Percentiles rank a stretch among this genome's conserved stretches.
phyloP scores from a whole-genome alignment of 2,888 invertebrate genomes.

The Thelaira solivaga region DNA sequence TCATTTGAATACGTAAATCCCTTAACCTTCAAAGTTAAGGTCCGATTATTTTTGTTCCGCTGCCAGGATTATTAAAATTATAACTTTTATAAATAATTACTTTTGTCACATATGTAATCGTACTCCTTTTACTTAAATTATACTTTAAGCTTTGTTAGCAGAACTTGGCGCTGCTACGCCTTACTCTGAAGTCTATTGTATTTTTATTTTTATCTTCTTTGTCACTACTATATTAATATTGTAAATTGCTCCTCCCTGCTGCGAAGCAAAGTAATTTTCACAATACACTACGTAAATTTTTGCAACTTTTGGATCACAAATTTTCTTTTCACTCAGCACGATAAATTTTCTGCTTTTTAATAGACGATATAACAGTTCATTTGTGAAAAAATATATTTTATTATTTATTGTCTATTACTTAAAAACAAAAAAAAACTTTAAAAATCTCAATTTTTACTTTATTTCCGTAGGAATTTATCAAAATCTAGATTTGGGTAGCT shows the following conservation, averaged over 20 bases:
- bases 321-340: background rate
- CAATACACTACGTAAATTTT: slow-evolving; percentile 42
- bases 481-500: slow-evolving; percentile 26
- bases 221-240: slow-evolving; percentile 29
- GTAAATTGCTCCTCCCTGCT: slow-evolving; percentile 38
- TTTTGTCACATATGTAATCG: background rate
- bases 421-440: background rate
- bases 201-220: slow-evolving; percentile 34
- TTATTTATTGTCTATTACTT: background rate
- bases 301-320: slow-evolving; percentile 14
- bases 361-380: background rate
- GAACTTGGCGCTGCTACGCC: slow-evolving; percentile 31
- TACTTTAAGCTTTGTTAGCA: background rate
- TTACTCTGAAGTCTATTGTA: slow-evolving; percentile 5
- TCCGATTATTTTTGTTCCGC: background rate
- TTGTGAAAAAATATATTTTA: too few species aligned
- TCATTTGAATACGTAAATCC: slow-evolving; percentile 7
- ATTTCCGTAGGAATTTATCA: slow-evolving; percentile 50
- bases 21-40: slow-evolving; percentile 38
- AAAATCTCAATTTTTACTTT: slow-evolving; percentile 32
- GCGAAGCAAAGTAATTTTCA: slow-evolving; percentile 9
- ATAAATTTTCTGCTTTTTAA: background rate
- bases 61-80: background rate
- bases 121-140: background rate
- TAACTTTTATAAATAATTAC: background rate